Base-by-base conservation (phyloP, 92 coral and sea anemone genomes). In the Bergia sp. region DNA sequence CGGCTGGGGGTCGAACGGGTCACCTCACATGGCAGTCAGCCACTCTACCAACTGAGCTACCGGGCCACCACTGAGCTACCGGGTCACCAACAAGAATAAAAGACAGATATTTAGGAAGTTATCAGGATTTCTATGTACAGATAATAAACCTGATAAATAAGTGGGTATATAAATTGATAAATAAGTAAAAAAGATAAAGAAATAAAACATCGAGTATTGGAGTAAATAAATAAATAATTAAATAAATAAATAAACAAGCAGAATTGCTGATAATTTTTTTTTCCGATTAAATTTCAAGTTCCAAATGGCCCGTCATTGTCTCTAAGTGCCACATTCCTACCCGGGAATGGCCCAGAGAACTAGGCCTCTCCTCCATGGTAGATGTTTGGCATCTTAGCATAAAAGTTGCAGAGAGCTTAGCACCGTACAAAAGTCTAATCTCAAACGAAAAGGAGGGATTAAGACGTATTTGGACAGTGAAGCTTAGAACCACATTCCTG, bases 281-380 rank as follows among this genome's bases (percentile, higher is more conserved):
- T 67, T 67, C 74, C 74, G 74, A 67, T 67, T 67, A 67, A 67
- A 67, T 67, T 67, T 67, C 74, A 67, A 67, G 74, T 67, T 67
- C 74, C 74, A n/a, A 67, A 67, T 67, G 74, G 74, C 74, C 74
- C 74, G 74, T 67, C 74, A 67, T 67, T 67, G 74, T 67, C 74
- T 67, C 74, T 67, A 67, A 67, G 74, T 67, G 74, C 74, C 74
- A 67, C 74, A 67, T 67, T 67, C 74, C 74, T 67, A 67, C 74
- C 74, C 74, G 74, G 74, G 74, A 67, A 67, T 6, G 74, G 74
- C 74, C 74, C 74, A 67, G 74, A 67, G 74, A 67, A 67, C 74
- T n/a, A 67, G 74, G 74, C 74, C 74, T n/a, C 74, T 67, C 74
- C 74, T 67, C 74, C 74, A 67, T 67, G 74, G 74, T 67, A 67